phyloP scores from a whole-genome alignment of 2,888 invertebrate genomes.

The Melanostoma scalare region DNA sequence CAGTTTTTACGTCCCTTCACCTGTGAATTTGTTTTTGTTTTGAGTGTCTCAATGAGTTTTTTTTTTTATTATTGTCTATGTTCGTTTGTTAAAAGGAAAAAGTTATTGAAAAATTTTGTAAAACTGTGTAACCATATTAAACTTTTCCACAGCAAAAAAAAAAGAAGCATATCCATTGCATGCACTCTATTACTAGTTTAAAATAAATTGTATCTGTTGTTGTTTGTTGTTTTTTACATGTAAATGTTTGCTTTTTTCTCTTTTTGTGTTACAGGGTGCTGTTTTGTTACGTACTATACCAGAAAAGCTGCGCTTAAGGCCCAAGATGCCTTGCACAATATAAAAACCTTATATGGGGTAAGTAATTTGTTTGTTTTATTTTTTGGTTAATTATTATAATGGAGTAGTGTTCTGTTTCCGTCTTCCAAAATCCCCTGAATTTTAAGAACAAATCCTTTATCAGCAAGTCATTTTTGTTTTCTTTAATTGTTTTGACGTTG shows the following conservation, averaged over 20 bases:
- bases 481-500: no score
- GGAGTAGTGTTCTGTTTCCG: no score
- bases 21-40: no score
- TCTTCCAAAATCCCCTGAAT: no score
- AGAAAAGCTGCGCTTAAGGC: constrained; percentile 98
- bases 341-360: constrained; percentile 98
- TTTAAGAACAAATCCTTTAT: no score
- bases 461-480: no score
- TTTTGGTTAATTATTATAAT: not conserved
- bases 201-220: constrained; percentile 62
- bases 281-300: constrained; percentile 99
- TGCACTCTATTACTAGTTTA: constrained; percentile 38
- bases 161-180: constrained; percentile 50
- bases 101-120: not conserved
- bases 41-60: no score
- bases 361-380: constrained; percentile 82
- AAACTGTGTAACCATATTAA: constrained; percentile 1
- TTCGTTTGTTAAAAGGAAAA: no score
- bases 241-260: constrained; percentile 79
- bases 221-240: constrained; percentile 74
- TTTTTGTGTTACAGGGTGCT: constrained; percentile 95
- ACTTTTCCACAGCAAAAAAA: constrained; percentile 12
- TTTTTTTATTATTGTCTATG: no score
- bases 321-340: constrained; percentile 99
- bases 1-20: no score